Evolutionary conservation across 1,140 invertebrate genomes (phyloP).

Genomic region (Drosophila sp.): DNA sequence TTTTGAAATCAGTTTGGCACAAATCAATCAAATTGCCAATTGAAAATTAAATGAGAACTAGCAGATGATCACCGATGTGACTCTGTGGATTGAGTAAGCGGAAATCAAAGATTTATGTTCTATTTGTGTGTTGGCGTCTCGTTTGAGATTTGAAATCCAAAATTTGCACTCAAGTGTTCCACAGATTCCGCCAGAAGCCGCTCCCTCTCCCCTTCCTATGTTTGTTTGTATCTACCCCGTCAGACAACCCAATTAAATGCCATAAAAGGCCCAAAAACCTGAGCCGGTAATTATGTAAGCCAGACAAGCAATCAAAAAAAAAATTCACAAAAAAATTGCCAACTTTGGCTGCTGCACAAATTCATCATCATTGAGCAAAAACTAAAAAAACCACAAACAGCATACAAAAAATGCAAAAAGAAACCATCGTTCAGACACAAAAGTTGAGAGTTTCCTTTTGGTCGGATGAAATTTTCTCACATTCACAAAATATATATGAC

Average conservation of each 20-base stretch:
- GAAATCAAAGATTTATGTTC: constrained; percentile 35
- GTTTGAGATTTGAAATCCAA: neutral
- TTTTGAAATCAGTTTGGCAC: constrained; percentile 17
- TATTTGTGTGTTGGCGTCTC: neutral
- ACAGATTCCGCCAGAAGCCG: neutral
- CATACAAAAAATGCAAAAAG: constrained; percentile 33
- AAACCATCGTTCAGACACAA: constrained; percentile 17
- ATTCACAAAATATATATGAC: constrained; percentile 44
- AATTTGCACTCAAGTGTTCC: constrained; percentile 3
- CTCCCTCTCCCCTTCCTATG: neutral
- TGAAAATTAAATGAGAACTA: constrained; percentile 20
- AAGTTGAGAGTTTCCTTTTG: constrained; percentile 33
- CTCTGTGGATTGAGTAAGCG: constrained; percentile 42
- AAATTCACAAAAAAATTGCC: constrained; percentile 2
- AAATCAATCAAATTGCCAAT: constrained; percentile 39
- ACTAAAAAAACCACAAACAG: constrained; percentile 12
- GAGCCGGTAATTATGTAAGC: constrained; percentile 21
- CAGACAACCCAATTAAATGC: constrained; percentile 16
- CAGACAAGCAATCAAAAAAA: neutral
- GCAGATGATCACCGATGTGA: constrained; percentile 27
- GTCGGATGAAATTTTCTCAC: constrained; percentile 41
- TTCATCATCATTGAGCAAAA: constrained; percentile 23
- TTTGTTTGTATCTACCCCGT: neutral
- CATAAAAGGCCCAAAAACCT: constrained; percentile 23
- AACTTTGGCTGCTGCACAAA: constrained; percentile 34